Evolutionary conservation across 2,888 invertebrate genomes (phyloP).

Genomic region (Drosophila ustulata): DNA sequence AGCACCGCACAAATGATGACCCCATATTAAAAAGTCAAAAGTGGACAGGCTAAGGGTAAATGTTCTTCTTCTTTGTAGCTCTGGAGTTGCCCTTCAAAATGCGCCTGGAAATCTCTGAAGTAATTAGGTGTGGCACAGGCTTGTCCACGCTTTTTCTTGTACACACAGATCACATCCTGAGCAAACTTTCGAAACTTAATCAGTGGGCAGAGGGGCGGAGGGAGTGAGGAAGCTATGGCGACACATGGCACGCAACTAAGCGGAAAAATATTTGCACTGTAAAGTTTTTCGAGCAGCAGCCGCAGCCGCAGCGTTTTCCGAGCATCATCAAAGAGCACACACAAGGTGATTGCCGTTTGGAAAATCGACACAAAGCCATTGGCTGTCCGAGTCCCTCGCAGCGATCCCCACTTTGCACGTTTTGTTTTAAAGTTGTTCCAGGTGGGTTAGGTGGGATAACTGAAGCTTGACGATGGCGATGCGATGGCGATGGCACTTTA

Average conservation of each 20-base stretch:
- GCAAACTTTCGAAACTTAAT: slow-evolving; percentile 71
- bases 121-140: slow-evolving; percentile 68
- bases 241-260: slow-evolving; percentile 80
- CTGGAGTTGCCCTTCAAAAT: background rate
- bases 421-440: slow-evolving; percentile 62
- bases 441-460: slow-evolving; percentile 48
- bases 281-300: slow-evolving; percentile 51
- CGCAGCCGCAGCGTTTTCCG: slow-evolving; percentile 5
- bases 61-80: background rate
- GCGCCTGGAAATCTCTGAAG: slow-evolving; percentile 58
- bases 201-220: slow-evolving; percentile 44
- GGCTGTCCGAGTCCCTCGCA: background rate
- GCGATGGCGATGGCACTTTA: slow-evolving; percentile 74
- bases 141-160: slow-evolving; percentile 10
- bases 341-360: slow-evolving; percentile 71
- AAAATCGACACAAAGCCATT: slow-evolving; percentile 64
- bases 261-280: slow-evolving; percentile 74
- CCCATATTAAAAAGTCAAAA: slow-evolving; percentile 58
- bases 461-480: slow-evolving; percentile 56
- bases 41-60: slow-evolving; percentile 15
- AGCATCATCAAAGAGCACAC: slow-evolving; percentile 67
- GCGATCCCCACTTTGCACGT: slow-evolving; percentile 11
- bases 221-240: slow-evolving; percentile 32
- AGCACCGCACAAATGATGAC: slow-evolving; percentile 54
- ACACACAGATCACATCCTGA: slow-evolving; percentile 50